phyloP scores from a whole-genome alignment of 2,797 vertebrate species.

The Karalla daura region DNA sequence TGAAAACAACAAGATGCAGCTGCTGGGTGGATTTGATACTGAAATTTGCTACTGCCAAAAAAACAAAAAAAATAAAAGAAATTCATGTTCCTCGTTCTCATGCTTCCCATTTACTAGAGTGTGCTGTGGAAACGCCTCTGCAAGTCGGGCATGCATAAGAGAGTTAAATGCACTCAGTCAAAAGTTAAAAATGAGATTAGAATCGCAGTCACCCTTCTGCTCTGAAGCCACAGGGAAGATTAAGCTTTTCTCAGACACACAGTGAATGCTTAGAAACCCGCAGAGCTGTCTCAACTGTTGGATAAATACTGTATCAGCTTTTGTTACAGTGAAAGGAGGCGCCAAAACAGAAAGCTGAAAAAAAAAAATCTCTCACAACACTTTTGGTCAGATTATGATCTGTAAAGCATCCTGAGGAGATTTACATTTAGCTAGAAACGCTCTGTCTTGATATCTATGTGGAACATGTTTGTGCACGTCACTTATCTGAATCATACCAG shows the following conservation, averaged over 20 bases:
- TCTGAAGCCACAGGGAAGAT: not conserved
- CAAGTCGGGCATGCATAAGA: not conserved
- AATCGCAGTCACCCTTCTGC: not conserved
- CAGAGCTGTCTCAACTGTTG: not conserved
- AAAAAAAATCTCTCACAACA: not conserved
- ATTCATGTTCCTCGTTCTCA: not conserved
- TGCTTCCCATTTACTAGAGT: not conserved
- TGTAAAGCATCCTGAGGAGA: not conserved
- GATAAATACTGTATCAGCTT: not conserved
- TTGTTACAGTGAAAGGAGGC: not conserved
- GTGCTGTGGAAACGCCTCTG: not conserved
- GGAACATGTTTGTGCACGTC: not conserved
- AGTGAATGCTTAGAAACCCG: not conserved
- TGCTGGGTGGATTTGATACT: not conserved
- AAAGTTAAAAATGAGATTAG: not conserved
- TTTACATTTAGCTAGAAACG: not conserved
- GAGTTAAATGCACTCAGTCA: not conserved
- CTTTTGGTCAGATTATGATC: not conserved
- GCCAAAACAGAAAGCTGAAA: slow-evolving; percentile 4
- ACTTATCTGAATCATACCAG: not conserved
- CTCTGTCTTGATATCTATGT: not conserved
- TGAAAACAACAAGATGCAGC: not conserved
- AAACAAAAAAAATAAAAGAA: too few relatives aligned
- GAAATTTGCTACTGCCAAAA: not conserved
- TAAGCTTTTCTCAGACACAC: not conserved